phyloP scores from a whole-genome alignment of 2,113 vertebrate genomes.

The Sakesphorus luctuosus region DNA sequence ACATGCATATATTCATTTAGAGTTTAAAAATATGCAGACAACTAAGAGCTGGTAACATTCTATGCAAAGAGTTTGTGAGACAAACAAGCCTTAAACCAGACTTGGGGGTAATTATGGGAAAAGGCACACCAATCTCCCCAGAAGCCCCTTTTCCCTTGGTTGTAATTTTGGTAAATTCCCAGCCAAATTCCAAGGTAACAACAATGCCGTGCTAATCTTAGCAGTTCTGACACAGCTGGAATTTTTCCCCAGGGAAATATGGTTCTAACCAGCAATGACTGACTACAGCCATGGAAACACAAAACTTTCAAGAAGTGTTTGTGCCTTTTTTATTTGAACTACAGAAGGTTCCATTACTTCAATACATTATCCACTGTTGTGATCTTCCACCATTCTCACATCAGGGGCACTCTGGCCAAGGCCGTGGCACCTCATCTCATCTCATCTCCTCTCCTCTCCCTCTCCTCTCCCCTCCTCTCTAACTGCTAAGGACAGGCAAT shows the following conservation, averaged over 20 bases:
- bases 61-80: neutral
- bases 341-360: accelerated
- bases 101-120: neutral
- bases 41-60: neutral
- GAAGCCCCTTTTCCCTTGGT: neutral
- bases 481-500: neutral
- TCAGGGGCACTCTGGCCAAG: neutral
- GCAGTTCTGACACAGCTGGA: neutral
- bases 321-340: neutral
- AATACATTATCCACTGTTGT: neutral
- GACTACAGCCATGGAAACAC: neutral
- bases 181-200: neutral
- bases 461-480: too few species aligned
- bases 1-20: neutral
- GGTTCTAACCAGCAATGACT: neutral
- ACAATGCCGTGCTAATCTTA: neutral
- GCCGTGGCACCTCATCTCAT: too few species aligned
- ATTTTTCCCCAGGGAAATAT: neutral
- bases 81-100: neutral
- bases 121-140: neutral
- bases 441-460: too few species aligned
- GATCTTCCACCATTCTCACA: neutral
- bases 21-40: neutral
- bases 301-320: neutral
- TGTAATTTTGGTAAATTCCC: neutral